These are phyloP conservation scores for Orthonychiurus folsomi DNA, from an alignment of 2,888 invertebrate species.

Conservation along the genomic window DNA sequence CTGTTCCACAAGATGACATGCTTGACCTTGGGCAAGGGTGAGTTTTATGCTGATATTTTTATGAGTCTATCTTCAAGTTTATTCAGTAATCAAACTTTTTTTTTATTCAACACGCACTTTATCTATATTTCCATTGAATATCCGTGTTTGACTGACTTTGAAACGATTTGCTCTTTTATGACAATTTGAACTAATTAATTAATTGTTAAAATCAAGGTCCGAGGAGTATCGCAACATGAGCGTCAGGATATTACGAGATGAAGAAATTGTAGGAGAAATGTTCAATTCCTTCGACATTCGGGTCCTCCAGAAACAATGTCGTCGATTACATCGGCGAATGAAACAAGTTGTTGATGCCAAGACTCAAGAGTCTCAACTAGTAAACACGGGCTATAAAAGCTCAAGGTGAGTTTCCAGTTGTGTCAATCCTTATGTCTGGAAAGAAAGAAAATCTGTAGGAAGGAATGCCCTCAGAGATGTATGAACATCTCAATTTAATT, in stretches of 20 bases:
- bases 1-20: background rate
- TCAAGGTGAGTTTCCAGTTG: conserved; percentile 12
- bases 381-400: background rate
- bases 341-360: conserved; percentile 21
- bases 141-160: too few relatives aligned
- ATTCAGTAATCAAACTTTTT: too few relatives aligned
- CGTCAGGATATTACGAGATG: conserved; percentile 50
- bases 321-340: conserved; percentile 44
- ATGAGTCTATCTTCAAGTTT: background rate
- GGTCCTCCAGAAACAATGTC: conserved; percentile 52
- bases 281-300: conserved; percentile 54
- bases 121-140: too few relatives aligned
- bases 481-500: background rate
- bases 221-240: conserved; percentile 49
- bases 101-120: too few relatives aligned
- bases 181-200: too few relatives aligned
- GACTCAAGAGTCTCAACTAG: background rate
- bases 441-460: background rate
- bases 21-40: too few relatives aligned
- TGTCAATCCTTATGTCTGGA: background rate
- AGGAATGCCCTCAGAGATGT: too few relatives aligned
- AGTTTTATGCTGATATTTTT: too few relatives aligned
- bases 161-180: too few relatives aligned
- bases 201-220: too few relatives aligned
- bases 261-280: conserved; percentile 48